Conservation (phyloP, 2,888 invertebrate species). For the Eupithecia tripunctaria region DNA sequence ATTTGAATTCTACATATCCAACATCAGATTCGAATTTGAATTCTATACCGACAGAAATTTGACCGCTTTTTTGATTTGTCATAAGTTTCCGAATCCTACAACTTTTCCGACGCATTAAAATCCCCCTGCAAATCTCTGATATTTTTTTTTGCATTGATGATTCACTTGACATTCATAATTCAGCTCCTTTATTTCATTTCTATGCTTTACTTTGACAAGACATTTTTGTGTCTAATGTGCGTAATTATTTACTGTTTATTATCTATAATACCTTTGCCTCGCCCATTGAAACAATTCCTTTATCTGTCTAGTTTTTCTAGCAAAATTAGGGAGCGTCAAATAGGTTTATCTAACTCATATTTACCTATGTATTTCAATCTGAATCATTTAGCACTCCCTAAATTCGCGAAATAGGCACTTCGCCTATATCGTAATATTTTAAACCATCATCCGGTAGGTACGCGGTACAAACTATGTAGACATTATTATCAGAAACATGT, state of each 20-base stretch:
- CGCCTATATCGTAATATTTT: not conserved
- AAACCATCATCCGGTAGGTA: not conserved
- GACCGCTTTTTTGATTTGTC: too few relatives aligned
- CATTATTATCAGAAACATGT: not conserved
- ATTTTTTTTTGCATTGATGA: too few relatives aligned
- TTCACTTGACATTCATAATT: not conserved
- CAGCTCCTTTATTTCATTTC: not conserved
- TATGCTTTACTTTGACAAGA: not conserved
- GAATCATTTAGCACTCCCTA: slow-evolving; percentile 9
- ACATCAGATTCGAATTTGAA: too few relatives aligned
- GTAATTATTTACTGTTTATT: not conserved
- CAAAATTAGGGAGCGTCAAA: not conserved
- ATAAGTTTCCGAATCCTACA: too few relatives aligned
- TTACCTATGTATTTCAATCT: not conserved
- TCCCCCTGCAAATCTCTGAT: too few relatives aligned
- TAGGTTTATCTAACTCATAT: not conserved
- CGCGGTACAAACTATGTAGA: not conserved
- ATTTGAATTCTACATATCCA: too few relatives aligned
- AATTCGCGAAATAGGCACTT: not conserved
- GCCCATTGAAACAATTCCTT: not conserved
- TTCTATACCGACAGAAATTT: too few relatives aligned
- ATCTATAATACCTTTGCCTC: not conserved
- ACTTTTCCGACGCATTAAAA: too few relatives aligned
- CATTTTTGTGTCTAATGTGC: not conserved
- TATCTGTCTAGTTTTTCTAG: not conserved